Base-by-base conservation (phyloP, 2,888 invertebrate genomes). In the Candidula unifasciata region DNA sequence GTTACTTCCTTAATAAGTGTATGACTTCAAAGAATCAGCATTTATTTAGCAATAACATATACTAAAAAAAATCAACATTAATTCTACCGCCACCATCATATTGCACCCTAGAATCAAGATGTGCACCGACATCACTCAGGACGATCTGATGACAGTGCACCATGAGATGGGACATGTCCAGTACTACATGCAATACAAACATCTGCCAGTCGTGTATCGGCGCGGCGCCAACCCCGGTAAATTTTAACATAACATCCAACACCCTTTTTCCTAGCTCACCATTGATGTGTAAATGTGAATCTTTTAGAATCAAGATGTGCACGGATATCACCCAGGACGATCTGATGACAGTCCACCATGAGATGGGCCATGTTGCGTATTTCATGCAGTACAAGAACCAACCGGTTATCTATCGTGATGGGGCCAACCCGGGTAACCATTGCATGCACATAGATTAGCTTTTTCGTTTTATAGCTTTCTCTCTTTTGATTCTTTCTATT, bases 111-210 rank as follows among this genome's bases (percentile, higher is more conserved):
- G 81, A 54, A 78, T 81, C 33, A 81, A 77, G 60, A 69, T 73
- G 80, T 77, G 85, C 73, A 71, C 71, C 2, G 64, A 24, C 33
- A 69, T 77, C 8, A 81, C 8, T 6, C 76, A 85, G 10, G 37
- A 69, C 2, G 60, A 76, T 24, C 68, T 84, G 18, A 66, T 64
- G 80, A 84, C 80, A 3, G 78, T 84, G 13, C 84, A 84, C 37
- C 84, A 84, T 33, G 84, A 84, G 33, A 84, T 84, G 84, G 84
- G 84, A 2, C 84, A 84, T 52, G 30, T 84, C 10, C 73, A 80
- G 74, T 80, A 84, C 66, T 84, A 64, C 66, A 79, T 84, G 79
- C 71, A 79, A 21, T 84, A 84, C 52, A 60, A 71, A 16, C 8
- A 79, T n/a, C 73, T 44, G 60, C 84, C 84, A 10, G 68, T 60